Conservation (phyloP, 2,797 vertebrate genomes). For the Oreochromis mossambicus region DNA sequence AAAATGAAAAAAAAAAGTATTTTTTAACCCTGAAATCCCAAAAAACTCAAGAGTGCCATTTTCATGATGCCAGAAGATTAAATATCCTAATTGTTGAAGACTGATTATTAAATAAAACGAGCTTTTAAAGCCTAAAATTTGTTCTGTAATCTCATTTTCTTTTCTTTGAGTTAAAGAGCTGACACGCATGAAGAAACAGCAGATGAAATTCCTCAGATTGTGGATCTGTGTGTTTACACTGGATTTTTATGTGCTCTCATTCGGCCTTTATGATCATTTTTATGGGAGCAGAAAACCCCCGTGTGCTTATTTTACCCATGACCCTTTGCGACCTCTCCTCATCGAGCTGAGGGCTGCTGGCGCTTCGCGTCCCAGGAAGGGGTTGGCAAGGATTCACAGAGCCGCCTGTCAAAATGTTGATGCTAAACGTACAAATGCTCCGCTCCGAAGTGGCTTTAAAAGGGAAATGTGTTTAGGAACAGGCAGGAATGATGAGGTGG, state of each 20-base stretch:
- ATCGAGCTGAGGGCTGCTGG: not conserved
- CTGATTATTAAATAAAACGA: not conserved
- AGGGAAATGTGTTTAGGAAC: slow-evolving; percentile 55
- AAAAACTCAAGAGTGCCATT: not conserved
- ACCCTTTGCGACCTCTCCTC: not conserved
- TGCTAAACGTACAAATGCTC: slow-evolving; percentile 56
- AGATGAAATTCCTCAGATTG: slow-evolving; percentile 29
- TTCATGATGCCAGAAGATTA: not conserved
- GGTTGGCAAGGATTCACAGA: slow-evolving; percentile 18
- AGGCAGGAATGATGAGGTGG: slow-evolving; percentile 48
- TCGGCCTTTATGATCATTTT: slow-evolving; percentile 16
- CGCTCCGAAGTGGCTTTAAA: slow-evolving; percentile 47
- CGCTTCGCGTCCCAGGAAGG: slow-evolving; percentile 2
- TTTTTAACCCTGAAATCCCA: not conserved
- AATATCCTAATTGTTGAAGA: not conserved
- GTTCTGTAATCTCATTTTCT: not conserved
- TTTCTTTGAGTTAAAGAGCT: not conserved
- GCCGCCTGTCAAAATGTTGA: slow-evolving; percentile 69
- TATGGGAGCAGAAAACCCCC: not conserved
- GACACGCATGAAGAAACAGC: not conserved
- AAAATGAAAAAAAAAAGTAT: not conserved
- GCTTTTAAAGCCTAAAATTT: not conserved
- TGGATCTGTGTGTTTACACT: slow-evolving; percentile 44
- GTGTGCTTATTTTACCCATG: slow-evolving; percentile 33
- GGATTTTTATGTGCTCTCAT: not conserved